A percentile compares a stretch with the other conserved stretches of the same genome.
Conservation (phyloP, 2,797 vertebrate species). For the Typhlichthys subterraneus region DNA sequence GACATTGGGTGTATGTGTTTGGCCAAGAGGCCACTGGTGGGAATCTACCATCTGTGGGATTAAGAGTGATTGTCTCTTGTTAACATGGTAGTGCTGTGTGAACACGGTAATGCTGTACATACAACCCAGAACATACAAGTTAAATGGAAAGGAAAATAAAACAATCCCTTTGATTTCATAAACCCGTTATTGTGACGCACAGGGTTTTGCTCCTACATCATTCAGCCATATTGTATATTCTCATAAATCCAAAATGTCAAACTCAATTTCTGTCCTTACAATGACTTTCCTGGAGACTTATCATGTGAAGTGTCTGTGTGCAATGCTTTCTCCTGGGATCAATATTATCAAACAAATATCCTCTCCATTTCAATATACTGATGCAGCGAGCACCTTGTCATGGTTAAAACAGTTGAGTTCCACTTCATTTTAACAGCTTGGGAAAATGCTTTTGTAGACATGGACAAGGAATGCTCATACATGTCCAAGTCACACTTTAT, state of each 20-base stretch:
- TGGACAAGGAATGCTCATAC: background rate
- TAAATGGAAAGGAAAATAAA: conserved; percentile 19
- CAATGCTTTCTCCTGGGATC: conserved; percentile 24
- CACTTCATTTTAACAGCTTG: conserved; percentile 30
- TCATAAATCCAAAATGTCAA: conserved; percentile 49
- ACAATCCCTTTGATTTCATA: conserved; percentile 44
- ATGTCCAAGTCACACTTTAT: background rate
- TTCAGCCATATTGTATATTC: conserved; percentile 42
- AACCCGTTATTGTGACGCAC: conserved; percentile 51
- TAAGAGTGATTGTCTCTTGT: too few relatives aligned
- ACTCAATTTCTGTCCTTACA: conserved; percentile 41
- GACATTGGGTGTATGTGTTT: too few relatives aligned
- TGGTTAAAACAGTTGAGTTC: conserved; percentile 1
- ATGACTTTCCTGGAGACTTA: conserved; percentile 25
- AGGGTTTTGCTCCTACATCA: conserved; percentile 30
- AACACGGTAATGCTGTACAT: conserved; percentile 3
- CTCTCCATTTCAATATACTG: conserved; percentile 12
- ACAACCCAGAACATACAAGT: conserved; percentile 3
- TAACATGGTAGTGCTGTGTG: too few relatives aligned
- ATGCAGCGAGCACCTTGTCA: conserved; percentile 11
- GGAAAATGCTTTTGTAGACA: background rate
- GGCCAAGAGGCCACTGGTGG: too few relatives aligned
- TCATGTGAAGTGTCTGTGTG: conserved; percentile 40
- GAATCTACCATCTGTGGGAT: too few relatives aligned
- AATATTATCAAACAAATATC: conserved; percentile 30